Evolutionary conservation across 2,888 invertebrate species (phyloP), one percentile per base, ranked within the genome.

Genomic region (Pollenia labialis): DNA sequence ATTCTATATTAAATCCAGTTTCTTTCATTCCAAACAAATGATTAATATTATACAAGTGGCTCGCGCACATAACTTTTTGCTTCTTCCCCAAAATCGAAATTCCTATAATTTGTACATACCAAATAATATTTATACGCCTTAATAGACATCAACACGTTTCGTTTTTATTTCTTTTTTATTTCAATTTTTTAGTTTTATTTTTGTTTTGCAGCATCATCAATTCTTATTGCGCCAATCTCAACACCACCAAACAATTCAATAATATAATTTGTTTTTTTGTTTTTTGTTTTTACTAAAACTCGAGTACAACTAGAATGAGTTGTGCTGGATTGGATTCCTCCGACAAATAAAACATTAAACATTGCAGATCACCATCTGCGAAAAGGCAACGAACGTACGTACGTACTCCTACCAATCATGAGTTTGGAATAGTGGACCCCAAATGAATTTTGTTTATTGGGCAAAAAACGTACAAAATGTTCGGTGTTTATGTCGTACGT

Each of bases 71-170:
- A 77, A 18, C 42, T 74, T 85, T 76, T 68, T 72, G 68, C 64
- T 79, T 76, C 32, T 32, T 32, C 32, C 32, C 68, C 58, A 77
- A 81, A 69, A 68, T 52, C 69, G n/a, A 84, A 80, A 81, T 85
- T 81, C 82, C 82, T 82, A 85, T 85, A 89, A 89, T 89, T 89
- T 89, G 89, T 88, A 81, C 79, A 68, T 74, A 74, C 77, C 81
- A 87, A 88, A 89, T 88, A 88, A 90, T 90, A 90, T 90, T 90
- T 90, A 90, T 90, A 90, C 90, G 90, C 90, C 90, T 90, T 90
- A 90, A 90, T 90, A 90, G 90, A 90, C 89, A 90, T 90, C 90
- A 90, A 90, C 90, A 90, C 90, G 90, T 90, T 89, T 88, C 85
- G 56, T 62, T 60, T 69, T 54, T 40, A 46, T 48, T 68, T 60